Evolutionary conservation across 2,113 vertebrate species (phyloP).

Genomic region (Thinocorus orbignyianus): DNA sequence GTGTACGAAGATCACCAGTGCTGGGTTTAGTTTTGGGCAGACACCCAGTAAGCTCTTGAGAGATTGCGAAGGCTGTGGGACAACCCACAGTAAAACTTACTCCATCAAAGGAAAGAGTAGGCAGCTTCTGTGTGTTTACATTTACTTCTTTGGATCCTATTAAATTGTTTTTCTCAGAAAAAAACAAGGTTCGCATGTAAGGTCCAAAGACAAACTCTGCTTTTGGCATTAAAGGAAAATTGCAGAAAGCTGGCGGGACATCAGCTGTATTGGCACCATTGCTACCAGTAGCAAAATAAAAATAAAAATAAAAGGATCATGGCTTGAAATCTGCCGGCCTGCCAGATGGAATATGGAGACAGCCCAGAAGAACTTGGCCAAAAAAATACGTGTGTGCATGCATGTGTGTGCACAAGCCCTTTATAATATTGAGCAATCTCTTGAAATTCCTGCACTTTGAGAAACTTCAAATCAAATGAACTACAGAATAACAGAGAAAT

Average conservation of each 20-base stretch:
- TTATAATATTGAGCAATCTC: not conserved
- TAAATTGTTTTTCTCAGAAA: not conserved
- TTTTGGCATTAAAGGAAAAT: not conserved
- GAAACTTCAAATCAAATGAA: not conserved
- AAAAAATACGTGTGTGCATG: not conserved
- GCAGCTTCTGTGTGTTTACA: accelerated
- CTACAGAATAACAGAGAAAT: not conserved
- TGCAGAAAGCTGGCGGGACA: not conserved
- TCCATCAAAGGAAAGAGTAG: not conserved
- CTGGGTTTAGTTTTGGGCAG: not conserved
- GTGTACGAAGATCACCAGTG: not conserved
- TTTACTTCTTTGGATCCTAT: not conserved
- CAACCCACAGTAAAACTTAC: not conserved
- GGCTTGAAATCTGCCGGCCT: slow-evolving; percentile 9
- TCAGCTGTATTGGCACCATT: not conserved
- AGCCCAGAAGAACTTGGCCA: slow-evolving; percentile 18
- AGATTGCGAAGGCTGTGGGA: not conserved
- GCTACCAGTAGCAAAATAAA: not conserved
- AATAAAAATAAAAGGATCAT: not conserved
- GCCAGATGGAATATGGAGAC: slow-evolving; percentile 28
- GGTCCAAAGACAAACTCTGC: not conserved
- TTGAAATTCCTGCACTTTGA: slow-evolving; percentile 12
- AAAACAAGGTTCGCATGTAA: not conserved
- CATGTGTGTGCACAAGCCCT: not conserved
- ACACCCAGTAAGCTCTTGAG: not conserved